Evolutionary conservation across 2,113 vertebrate species (phyloP).

Genomic region (Pipa parva): DNA sequence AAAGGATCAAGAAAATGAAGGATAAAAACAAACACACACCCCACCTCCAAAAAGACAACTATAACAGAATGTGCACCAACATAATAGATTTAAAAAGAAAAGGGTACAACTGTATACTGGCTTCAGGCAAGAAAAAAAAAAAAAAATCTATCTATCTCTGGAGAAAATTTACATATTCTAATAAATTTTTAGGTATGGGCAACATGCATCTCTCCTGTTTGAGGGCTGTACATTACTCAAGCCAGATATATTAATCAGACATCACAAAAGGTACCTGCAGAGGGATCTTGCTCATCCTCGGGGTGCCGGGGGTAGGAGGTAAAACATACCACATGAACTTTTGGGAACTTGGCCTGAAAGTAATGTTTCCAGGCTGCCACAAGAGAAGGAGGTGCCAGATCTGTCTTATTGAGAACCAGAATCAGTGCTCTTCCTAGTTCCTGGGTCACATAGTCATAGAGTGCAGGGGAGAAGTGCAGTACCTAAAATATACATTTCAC

Average conservation of each 20-base stretch:
- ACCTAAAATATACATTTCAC: conserved; percentile 57
- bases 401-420: conserved; percentile 84
- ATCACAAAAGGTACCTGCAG: conserved; percentile 49
- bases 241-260: no score
- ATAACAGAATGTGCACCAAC: no score
- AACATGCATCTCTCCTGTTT: no score
- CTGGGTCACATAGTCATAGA: conserved; percentile 77
- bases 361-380: conserved; percentile 88
- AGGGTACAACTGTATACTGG: neutral
- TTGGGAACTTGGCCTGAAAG: conserved; percentile 74
- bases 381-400: conserved; percentile 74
- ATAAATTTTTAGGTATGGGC: no score
- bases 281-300: conserved; percentile 46
- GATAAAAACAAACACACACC: no score
- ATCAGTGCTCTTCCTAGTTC: conserved; percentile 74
- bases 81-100: no score
- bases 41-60: no score
- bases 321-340: conserved; percentile 77
- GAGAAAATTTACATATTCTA: no score
- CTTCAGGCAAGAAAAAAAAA: no score
- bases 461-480: conserved; percentile 78
- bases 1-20: neutral
- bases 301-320: conserved; percentile 78
- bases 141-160: no score
- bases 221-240: no score